These are phyloP conservation scores for Ditylenchus dipsaci DNA, from an alignment of 1,140 invertebrate species.

Conservation along the genomic window DNA sequence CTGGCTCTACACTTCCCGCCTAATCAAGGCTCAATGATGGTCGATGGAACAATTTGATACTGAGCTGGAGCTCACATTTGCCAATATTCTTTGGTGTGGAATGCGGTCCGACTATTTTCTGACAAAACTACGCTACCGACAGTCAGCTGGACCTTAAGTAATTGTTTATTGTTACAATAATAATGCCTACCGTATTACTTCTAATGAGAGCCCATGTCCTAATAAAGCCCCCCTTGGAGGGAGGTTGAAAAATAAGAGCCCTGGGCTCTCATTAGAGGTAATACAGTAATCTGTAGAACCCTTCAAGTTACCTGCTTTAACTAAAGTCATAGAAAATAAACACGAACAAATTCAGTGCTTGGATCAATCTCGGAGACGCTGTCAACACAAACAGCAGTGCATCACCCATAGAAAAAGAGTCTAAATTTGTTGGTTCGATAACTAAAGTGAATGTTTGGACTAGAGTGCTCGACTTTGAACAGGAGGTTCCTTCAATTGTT, in stretches of 20 bases:
- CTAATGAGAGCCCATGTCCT: not conserved
- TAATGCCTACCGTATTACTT: not conserved
- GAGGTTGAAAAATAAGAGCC: no score
- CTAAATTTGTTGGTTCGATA: slow-evolving; percentile 79
- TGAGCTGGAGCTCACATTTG: slow-evolving; percentile 79
- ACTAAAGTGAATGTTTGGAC: slow-evolving; percentile 92
- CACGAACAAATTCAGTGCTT: slow-evolving; percentile 66
- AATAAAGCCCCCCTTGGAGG: no score
- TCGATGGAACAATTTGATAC: slow-evolving; percentile 89
- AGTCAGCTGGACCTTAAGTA: slow-evolving; percentile 76
- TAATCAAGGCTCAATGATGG: slow-evolving; percentile 78
- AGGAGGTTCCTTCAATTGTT: slow-evolving; percentile 74
- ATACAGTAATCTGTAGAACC: no score
- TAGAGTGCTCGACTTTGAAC: slow-evolving; percentile 78
- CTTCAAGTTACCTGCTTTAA: no score
- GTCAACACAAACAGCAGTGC: slow-evolving; percentile 3
- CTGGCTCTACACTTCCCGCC: slow-evolving; percentile 77
- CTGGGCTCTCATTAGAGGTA: no score
- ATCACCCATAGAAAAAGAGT: slow-evolving; percentile 2
- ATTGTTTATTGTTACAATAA: slow-evolving; percentile 59
- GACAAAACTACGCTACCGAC: slow-evolving; percentile 63
- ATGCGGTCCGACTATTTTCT: slow-evolving; percentile 50
- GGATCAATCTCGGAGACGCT: slow-evolving; percentile 81
- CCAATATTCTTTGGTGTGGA: slow-evolving; percentile 61
- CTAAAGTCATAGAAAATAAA: no score